Evolutionary conservation across 2,113 vertebrate species (phyloP), one percentile per base, ranked within the genome.

Genomic region (Xenotilapia flavipinnis): DNA sequence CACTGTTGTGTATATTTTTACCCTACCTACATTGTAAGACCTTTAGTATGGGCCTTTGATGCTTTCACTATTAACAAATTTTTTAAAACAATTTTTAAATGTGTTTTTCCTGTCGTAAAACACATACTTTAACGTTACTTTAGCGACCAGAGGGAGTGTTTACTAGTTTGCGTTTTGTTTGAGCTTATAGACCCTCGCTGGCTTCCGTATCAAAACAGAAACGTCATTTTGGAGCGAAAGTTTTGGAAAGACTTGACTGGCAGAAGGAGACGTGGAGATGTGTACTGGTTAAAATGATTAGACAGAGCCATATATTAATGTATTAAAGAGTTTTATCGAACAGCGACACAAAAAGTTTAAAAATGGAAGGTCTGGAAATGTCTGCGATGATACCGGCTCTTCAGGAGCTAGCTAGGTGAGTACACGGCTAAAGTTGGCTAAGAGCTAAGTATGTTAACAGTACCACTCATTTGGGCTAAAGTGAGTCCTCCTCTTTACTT

Each of bases 331-430:
- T 14, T 17, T 13, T 2, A 7, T 87, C 1, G 38, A 4, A 56
- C 5, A 70, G 9, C 12, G 42, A 60, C 5, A 73, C 33, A 26
- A 3, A 1, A 15, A 49, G 9, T 4, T 17, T 12, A 38, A 94
- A 40, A 80, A 97, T 97, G 92, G 97, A 98, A 5, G 96, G 97
- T 3, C 90, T 98, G 86, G 98, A 98, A 88, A 97, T 99, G 98
- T 97, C 98, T 2, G 98, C 98, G 2, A 98, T 99, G 98, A 98
- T 99, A 58, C 98, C 98, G 26, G 98, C 98, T 58, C 95, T 99
- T 36, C 96, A 98, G 91, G 98, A 99, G 92, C 95, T 99, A 75
- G 97, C 96, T 26, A 97, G 98, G 98, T 99, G 80, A 93, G 88
- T 51, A 33, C 19, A 55, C 31, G 33, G 82, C 82, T 87, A 85